Evolutionary conservation across 2,797 vertebrate genomes (phyloP).

Genomic region (Pitangus sulphuratus): DNA sequence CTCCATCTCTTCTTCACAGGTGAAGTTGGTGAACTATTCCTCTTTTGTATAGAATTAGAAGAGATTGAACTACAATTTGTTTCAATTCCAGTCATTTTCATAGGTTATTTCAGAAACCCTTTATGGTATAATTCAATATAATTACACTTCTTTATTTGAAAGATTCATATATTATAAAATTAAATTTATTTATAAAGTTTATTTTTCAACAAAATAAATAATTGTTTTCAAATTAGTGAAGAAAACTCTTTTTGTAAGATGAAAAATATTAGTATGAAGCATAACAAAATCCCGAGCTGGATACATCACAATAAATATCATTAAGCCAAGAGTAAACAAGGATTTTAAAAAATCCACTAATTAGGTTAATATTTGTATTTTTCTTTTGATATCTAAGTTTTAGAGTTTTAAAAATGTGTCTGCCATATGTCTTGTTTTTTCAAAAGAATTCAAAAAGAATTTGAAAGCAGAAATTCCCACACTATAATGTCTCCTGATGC

Average conservation of each 20-base stretch:
- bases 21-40: neutral
- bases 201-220: neutral
- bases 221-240: neutral
- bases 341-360: neutral
- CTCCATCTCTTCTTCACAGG: neutral
- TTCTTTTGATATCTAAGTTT: neutral
- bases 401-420: neutral
- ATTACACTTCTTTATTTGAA: neutral
- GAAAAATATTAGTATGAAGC: neutral
- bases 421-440: neutral
- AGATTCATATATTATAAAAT: neutral
- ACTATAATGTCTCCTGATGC: neutral
- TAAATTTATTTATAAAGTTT: neutral
- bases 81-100: neutral
- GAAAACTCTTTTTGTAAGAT: neutral
- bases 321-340: neutral
- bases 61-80: neutral
- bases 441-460: neutral
- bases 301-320: neutral
- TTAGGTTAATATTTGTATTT: neutral
- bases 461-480: constrained; percentile 13
- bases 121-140: neutral
- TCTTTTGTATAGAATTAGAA: neutral
- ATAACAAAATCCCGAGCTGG: neutral
- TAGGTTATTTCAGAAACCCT: neutral